A percentile compares a stretch with the other conserved stretches of the same genome.
phyloP scores from a whole-genome alignment of 2,797 vertebrate genomes.

The Gambelia wislizenii region DNA sequence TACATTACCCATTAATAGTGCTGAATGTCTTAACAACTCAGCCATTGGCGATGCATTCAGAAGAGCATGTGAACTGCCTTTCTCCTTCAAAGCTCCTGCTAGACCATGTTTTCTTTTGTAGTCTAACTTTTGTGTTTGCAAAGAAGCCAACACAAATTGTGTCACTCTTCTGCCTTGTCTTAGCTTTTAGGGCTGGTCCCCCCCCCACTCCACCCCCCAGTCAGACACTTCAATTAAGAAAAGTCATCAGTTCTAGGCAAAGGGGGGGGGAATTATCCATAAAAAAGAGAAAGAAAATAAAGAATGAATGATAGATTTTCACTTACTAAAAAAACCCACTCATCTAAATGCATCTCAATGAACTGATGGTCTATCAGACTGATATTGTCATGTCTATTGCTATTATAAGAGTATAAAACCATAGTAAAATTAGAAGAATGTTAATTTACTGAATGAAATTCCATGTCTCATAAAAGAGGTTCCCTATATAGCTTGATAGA shows the following conservation, averaged over 20 bases:
- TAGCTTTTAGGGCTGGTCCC: constrained; percentile 20
- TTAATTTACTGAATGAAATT: constrained; percentile 1
- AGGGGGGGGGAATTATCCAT: not conserved
- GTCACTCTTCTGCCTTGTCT: constrained; percentile 52
- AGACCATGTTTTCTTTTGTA: constrained; percentile 59
- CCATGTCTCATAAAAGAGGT: not conserved
- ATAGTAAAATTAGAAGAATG: not conserved
- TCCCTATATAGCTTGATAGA: not conserved
- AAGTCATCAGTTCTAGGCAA: constrained; percentile 9
- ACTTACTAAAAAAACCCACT: not conserved
- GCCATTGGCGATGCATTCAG: constrained; percentile 72
- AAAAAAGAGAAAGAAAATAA: not conserved
- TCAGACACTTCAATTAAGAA: constrained; percentile 26
- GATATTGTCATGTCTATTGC: not conserved
- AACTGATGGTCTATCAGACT: not conserved
- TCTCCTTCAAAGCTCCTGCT: constrained; percentile 72
- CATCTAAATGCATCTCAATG: not conserved
- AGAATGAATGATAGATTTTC: constrained; percentile 19
- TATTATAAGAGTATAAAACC: not conserved
- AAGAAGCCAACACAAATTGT: constrained; percentile 42
- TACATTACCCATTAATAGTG: constrained; percentile 70
- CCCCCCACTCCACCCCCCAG: no score
- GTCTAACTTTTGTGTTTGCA: constrained; percentile 69
- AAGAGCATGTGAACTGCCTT: constrained; percentile 75
- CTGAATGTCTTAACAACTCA: constrained; percentile 77